Percentiles rank a stretch among this genome's conserved stretches.
These are phyloP conservation scores for Acridotheres tristis DNA, from an alignment of 2,797 vertebrate genomes.

Conservation along the genomic window DNA sequence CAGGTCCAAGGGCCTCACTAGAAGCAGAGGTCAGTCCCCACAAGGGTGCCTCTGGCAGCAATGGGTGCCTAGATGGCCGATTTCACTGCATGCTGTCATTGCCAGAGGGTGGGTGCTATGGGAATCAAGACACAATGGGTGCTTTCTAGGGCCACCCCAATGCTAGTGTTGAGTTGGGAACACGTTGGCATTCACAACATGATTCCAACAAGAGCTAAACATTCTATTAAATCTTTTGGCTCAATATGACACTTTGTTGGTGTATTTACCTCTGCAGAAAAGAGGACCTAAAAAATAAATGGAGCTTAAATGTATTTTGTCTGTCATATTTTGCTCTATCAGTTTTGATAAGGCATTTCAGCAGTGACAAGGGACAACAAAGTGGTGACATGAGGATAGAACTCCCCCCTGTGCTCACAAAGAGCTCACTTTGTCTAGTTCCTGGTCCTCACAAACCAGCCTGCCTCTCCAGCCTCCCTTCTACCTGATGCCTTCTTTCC, in stretches of 20 bases:
- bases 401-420: not conserved
- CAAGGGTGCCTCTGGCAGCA: not conserved
- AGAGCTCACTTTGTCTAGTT: not conserved
- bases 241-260: not conserved
- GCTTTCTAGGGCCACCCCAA: not conserved
- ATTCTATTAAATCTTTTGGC: not conserved
- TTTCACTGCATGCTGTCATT: not conserved
- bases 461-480: not conserved
- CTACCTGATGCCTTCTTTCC: not conserved
- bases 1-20: not conserved
- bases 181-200: fast-evolving
- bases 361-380: not conserved
- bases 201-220: not conserved
- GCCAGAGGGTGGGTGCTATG: not conserved
- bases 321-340: not conserved
- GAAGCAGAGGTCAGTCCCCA: not conserved
- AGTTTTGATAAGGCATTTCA: not conserved
- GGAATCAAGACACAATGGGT: not conserved
- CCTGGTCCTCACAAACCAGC: not conserved
- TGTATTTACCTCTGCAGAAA: not conserved
- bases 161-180: not conserved
- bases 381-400: not conserved
- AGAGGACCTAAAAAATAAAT: not conserved
- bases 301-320: not conserved
- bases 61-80: not conserved